Percentiles rank a stretch among this genome's conserved stretches.
These are phyloP conservation scores for Australoheros facetus DNA, from an alignment of 2,797 vertebrate genomes.

Conservation along the genomic window DNA sequence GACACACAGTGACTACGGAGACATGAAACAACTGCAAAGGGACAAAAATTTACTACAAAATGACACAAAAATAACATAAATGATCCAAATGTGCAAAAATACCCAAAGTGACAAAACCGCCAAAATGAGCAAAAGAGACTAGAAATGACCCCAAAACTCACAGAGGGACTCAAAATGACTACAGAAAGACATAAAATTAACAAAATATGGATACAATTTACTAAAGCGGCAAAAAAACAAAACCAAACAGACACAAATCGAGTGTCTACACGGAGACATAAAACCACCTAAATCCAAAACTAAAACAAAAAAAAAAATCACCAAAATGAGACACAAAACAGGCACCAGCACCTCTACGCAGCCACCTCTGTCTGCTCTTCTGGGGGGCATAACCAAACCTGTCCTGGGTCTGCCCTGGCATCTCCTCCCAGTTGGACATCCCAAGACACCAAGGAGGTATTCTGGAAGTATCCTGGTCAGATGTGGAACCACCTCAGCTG, in stretches of 20 bases:
- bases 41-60: rapidly evolving
- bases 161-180: background rate
- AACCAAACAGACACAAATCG: too few species aligned
- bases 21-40: too few species aligned
- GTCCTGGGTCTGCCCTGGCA: too few species aligned
- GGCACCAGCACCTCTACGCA: too few species aligned
- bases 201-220: background rate
- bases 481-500: too few species aligned
- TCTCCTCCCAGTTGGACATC: too few species aligned
- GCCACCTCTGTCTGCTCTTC: too few species aligned
- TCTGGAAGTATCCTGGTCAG: too few species aligned
- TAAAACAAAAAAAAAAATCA: background rate
- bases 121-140: background rate
- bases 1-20: too few species aligned
- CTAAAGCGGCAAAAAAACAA: too few species aligned
- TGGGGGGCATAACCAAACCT: too few species aligned
- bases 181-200: background rate
- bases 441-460: too few species aligned
- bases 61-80: background rate
- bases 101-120: background rate
- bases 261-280: rapidly evolving
- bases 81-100: background rate
- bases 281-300: background rate
- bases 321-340: background rate
- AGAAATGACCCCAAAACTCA: background rate